phyloP scores from a whole-genome alignment of 1,140 invertebrate species.

The Platyscapa corneri region DNA sequence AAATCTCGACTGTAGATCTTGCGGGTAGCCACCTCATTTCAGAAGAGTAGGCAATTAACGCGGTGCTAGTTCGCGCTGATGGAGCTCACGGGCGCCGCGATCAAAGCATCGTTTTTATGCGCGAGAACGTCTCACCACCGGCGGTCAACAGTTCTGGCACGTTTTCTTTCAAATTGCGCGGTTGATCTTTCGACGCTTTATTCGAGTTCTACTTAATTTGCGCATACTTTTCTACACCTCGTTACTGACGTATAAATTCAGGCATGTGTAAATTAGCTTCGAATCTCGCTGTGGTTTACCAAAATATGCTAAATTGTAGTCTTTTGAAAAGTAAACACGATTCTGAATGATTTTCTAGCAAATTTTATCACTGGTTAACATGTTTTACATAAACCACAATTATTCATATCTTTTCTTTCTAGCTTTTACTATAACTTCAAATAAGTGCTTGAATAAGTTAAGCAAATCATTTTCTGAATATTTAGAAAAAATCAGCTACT shows the following conservation, averaged over 20 bases:
- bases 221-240: background rate
- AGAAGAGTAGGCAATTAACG: background rate
- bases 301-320: background rate
- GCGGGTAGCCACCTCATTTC: conserved; percentile 25
- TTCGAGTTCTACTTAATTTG: background rate
- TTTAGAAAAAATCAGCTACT: too few species aligned
- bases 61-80: background rate
- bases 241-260: background rate
- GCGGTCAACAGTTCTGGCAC: background rate
- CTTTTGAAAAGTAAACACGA: too few species aligned
- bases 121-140: background rate
- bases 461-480: too few species aligned
- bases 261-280: background rate
- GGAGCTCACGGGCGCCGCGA: background rate
- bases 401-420: too few species aligned
- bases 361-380: background rate
- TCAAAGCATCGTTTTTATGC: background rate
- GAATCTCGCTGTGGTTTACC: background rate
- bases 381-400: too few species aligned
- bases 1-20: conserved; percentile 45
- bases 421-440: too few species aligned
- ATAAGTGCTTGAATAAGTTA: too few species aligned
- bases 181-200: background rate
- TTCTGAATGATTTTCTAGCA: background rate
- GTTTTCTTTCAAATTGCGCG: background rate